Base-by-base conservation (phyloP, 1,140 invertebrate genomes). In the Euglossa dilemma region DNA sequence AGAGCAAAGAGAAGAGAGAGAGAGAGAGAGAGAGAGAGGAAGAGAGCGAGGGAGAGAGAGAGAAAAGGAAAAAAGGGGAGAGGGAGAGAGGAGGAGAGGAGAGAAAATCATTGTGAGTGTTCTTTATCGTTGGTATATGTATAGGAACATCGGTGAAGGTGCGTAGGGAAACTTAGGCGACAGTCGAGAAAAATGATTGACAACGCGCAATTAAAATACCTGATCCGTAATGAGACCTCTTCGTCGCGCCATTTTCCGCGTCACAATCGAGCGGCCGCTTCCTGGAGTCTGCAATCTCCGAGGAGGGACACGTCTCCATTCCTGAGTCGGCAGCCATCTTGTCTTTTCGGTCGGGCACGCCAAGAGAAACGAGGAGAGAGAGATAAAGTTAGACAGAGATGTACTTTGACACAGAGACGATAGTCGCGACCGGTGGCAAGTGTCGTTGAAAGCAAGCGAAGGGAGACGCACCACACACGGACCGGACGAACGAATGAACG, bases 181-280 rank as follows among this genome's bases (percentile, higher is more conserved):
- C 47, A 52, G 14, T 25, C 25, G 23, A 52, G 28, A 14, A 61
- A 16, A 28, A n/a, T 52, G 52, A 66, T 54, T 85, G 86, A 83
- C 80, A 78, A 84, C 67, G 47, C 9, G 54, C 61, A 52, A 77
- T 79, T 20, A 75, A 94, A 94, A 95, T 95, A 98, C 97, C 97
- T 96, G 97, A 96, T 93, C 97, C 97, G 94, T 97, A 98, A 95
- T 98, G 97, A 85, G 97, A 98, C 94, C 97, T 96, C 95, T 98
- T 98, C 86, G 97, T 97, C 90, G 97, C 96, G 89, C 97, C 97
- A 95, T 97, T 97, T 94, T 98, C 97, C 89, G 96, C 96, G 94
- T 98, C 97, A 89, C 96, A 96, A 95, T 98, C 97, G 91, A 98
- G 95, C 83, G 97, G 97, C 93, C 97, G 96, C 96, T 98, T 98